Evolutionary conservation across 1,140 invertebrate species (phyloP), one percentile per base, ranked within the genome.

Genomic region (Zaprionus tsacasi): DNA sequence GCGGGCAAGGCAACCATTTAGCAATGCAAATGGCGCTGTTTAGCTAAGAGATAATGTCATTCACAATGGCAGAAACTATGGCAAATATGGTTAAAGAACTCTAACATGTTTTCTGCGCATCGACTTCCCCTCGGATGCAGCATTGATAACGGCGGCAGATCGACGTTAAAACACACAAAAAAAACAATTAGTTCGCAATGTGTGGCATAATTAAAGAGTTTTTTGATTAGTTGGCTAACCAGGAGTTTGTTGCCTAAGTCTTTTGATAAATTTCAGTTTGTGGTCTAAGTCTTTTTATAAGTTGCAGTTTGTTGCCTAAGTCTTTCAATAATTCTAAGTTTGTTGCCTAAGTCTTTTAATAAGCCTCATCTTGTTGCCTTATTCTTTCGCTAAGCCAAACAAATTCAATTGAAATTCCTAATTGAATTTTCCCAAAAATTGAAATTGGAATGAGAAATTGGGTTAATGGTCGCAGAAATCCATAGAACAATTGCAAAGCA

Each of bases 31-130:
- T 87, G 68, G 80, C 78, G 65, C 79, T 89, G 77, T 89, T 87
- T 87, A 87, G 80, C 67, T 80, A 78, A 75, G 72, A 88, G 83
- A 87, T 88, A 88, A 87, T 89, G 83, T 88, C 83, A 87, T 86
- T 86, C 82, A 82, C 76, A 87, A 81, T 78, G 68, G 45, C 69
- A 73, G 67, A 79, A 83, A 79, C 76, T 75, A 81, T 81, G 66
- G 50, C 72, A 82, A 68, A 88, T 79, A 82, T 87, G 79, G 54
- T 69, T 69, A 79, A 67, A 58, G 48, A 81, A 85, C 78, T 70
- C 55, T 60, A 61, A 79, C 82, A 77, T 82, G 82, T 82, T 81
- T 54, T 67, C 50, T 76, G 72, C 68, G 13, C 13, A 52, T 75
- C 54, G 58, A 82, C 50, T 72, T 58, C 45, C 45, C 43, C 70